A percentile compares a stretch with the other conserved stretches of the same genome.
phyloP scores from a whole-genome alignment of 2,888 invertebrate genomes.

The Amphipoea oculea region DNA sequence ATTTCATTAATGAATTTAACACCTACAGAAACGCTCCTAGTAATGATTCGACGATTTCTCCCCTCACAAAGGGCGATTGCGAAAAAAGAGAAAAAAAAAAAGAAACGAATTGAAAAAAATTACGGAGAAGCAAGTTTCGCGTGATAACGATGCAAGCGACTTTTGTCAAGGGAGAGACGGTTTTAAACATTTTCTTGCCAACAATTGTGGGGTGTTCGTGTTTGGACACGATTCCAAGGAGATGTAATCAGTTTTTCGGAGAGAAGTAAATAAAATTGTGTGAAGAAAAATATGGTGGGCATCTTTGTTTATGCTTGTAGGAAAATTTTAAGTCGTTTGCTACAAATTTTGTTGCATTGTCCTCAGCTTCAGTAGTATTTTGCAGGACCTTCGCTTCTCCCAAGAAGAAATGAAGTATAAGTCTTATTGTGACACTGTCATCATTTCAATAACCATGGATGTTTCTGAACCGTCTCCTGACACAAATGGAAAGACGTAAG shows the following conservation, averaged over 20 bases:
- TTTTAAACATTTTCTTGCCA: slow-evolving; percentile 71
- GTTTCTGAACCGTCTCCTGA: no score
- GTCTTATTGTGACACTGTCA: not conserved
- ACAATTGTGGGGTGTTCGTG: slow-evolving; percentile 59
- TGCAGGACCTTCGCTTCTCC: no score
- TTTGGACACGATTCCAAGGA: slow-evolving; percentile 60
- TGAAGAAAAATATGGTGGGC: slow-evolving; percentile 40
- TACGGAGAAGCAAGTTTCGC: slow-evolving; percentile 79
- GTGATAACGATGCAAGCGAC: slow-evolving; percentile 80
- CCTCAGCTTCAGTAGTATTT: not conserved
- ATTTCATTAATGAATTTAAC: slow-evolving; percentile 69
- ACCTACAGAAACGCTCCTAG: slow-evolving; percentile 61
- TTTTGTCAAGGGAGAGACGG: slow-evolving; percentile 75
- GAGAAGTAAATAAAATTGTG: slow-evolving; percentile 60
- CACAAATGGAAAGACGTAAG: no score
- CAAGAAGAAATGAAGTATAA: not conserved
- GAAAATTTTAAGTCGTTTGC: slow-evolving; percentile 12
- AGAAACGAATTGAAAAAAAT: slow-evolving; percentile 84
- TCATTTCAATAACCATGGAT: not conserved
- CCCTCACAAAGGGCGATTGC: slow-evolving; percentile 68
- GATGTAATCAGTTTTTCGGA: slow-evolving; percentile 60
- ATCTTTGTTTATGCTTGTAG: slow-evolving; percentile 37
- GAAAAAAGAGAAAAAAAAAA: slow-evolving; percentile 55
- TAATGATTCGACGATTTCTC: slow-evolving; percentile 66
- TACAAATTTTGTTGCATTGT: slow-evolving; percentile 19